A percentile compares a stretch with the other conserved stretches of the same genome.
Evolutionary conservation across 1,140 invertebrate species (phyloP).

Genomic region (Drosophila arawakana): DNA sequence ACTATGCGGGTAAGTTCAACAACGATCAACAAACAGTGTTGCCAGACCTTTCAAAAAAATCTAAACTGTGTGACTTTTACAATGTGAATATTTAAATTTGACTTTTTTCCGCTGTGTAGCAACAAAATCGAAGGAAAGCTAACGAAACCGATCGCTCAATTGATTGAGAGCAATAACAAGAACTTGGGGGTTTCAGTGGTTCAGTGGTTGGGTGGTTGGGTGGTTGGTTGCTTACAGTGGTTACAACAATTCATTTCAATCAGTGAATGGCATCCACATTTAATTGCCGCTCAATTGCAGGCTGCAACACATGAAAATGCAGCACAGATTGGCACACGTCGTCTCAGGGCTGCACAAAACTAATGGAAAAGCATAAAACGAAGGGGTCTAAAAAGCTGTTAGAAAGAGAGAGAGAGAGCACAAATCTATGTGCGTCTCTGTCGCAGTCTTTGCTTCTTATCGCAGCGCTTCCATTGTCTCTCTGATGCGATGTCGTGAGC

Average conservation of each 20-base stretch:
- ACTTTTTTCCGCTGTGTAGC: too few species aligned
- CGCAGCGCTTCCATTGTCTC: conserved; percentile 10
- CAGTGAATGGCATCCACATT: conserved; percentile 60
- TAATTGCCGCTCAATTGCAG: conserved; percentile 76
- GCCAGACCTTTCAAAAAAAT: too few species aligned
- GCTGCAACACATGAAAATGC: conserved; percentile 18
- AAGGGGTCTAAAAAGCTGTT: not conserved
- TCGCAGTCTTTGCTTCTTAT: not conserved
- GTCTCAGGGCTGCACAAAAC: not conserved
- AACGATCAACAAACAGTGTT: not conserved
- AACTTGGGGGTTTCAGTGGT: not conserved
- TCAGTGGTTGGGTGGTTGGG: not conserved
- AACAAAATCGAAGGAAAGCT: not conserved
- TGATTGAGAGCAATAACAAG: not conserved
- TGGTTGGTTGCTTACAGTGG: too few species aligned
- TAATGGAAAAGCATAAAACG: not conserved
- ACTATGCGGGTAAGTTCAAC: conserved; percentile 56
- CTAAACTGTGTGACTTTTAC: too few species aligned
- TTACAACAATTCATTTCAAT: conserved; percentile 74
- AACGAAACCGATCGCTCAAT: not conserved
- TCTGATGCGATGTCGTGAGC: conserved; percentile 26
- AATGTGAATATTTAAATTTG: too few species aligned
- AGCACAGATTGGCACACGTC: conserved; percentile 55
- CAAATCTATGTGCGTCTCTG: not conserved
- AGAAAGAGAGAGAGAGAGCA: not conserved